A percentile compares a stretch with the other conserved stretches of the same genome.
Conservation (phyloP, 2,797 vertebrate species). For the Enteromius viviparus region DNA sequence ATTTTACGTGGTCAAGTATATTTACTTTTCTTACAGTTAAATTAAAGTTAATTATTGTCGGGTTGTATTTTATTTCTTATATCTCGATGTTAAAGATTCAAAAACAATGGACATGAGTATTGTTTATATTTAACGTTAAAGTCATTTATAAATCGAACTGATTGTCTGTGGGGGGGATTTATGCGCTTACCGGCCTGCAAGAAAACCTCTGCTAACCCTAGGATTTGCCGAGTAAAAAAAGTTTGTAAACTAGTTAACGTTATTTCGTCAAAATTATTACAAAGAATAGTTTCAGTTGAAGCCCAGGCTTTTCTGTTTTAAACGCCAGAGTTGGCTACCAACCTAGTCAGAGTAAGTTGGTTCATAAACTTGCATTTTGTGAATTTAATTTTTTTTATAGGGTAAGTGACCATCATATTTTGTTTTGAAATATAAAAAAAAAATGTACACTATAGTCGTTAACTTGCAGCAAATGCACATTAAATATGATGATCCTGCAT, state of each 20-base stretch:
- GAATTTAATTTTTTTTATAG: too few species aligned
- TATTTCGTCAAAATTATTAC: background rate
- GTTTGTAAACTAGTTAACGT: background rate
- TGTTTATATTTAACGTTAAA: background rate
- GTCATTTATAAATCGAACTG: background rate
- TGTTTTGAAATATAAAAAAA: background rate
- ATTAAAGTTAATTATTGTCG: background rate
- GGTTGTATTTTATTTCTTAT: background rate
- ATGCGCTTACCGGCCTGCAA: background rate
- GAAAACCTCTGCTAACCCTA: background rate
- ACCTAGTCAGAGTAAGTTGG: background rate
- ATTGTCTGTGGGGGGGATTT: background rate
- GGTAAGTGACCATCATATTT: background rate
- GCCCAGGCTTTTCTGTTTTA: background rate
- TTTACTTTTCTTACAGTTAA: background rate
- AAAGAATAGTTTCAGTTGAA: background rate
- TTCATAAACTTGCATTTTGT: background rate
- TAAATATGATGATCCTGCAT: background rate
- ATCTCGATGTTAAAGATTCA: background rate
- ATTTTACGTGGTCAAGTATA: background rate
- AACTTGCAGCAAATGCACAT: background rate
- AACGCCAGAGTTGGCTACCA: background rate
- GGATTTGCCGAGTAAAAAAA: background rate
- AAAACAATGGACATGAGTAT: too few species aligned
- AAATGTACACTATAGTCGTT: background rate